Conservation (phyloP, 2,113 vertebrate genomes). For the Pterocles gutturalis region DNA sequence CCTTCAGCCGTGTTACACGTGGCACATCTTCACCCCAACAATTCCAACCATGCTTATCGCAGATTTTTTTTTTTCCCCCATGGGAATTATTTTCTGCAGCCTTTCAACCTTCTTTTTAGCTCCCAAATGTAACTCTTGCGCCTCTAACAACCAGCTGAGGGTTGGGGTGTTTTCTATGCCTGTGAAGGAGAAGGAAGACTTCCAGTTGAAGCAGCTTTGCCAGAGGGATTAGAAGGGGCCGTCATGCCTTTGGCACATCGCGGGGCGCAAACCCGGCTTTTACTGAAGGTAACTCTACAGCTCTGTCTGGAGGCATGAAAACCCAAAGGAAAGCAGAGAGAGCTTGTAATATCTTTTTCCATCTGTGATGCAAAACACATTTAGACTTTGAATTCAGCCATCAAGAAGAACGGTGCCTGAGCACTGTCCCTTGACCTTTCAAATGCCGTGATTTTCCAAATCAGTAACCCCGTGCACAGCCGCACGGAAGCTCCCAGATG, state of each 20-base stretch:
- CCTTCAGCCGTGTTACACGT: neutral
- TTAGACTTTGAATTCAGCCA: neutral
- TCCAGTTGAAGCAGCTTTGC: constrained; percentile 18
- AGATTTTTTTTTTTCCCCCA: neutral
- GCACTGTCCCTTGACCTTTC: neutral
- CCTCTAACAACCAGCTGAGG: neutral
- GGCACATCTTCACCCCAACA: neutral
- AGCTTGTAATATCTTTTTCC: neutral
- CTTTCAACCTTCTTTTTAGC: neutral
- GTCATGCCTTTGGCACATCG: neutral
- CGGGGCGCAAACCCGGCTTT: neutral
- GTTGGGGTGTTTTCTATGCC: neutral
- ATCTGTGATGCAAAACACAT: neutral
- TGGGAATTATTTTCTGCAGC: neutral
- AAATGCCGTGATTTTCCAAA: neutral
- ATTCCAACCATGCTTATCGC: neutral
- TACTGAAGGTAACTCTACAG: neutral
- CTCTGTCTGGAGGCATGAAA: neutral
- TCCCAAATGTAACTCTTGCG: rapidly evolving
- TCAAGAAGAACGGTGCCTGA: neutral
- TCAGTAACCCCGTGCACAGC: neutral
- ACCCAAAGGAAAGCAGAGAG: neutral
- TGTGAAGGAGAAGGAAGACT: neutral
- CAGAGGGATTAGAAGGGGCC: rapidly evolving
- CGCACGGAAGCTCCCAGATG: neutral